These are phyloP conservation scores for Kryptolebias marmoratus DNA, from an alignment of 2,113 vertebrate genomes.

Conservation along the genomic window DNA sequence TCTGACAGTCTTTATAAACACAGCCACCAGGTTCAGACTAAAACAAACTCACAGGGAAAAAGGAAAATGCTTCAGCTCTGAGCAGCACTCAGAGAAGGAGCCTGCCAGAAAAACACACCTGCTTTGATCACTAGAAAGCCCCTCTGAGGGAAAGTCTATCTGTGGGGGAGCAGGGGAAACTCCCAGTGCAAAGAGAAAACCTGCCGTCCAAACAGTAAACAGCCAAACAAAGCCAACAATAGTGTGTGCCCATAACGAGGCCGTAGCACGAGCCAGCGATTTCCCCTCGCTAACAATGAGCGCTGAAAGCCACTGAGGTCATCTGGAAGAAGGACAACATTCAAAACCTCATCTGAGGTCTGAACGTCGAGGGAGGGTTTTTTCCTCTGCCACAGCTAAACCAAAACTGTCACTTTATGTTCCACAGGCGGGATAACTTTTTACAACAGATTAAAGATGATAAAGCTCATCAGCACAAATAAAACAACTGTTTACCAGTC, in stretches of 20 bases:
- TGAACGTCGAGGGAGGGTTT: conserved; percentile 1
- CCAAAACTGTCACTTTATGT: no score
- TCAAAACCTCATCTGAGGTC: background rate
- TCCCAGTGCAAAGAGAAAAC: conserved; percentile 37
- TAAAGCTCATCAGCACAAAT: no score
- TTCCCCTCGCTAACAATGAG: conserved; percentile 61
- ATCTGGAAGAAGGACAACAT: conserved; percentile 11
- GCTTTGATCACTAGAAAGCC: conserved; percentile 32
- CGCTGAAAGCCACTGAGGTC: conserved; percentile 33
- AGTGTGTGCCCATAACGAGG: conserved; percentile 21
- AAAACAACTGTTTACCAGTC: no score
- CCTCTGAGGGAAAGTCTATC: conserved; percentile 12
- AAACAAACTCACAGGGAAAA: conserved; percentile 12
- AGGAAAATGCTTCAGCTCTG: conserved; percentile 2
- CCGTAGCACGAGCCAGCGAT: conserved; percentile 55
- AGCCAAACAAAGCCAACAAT: conserved; percentile 58
- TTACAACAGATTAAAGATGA: background rate
- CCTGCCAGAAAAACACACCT: conserved; percentile 32
- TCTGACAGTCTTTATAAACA: background rate
- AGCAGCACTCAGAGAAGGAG: background rate
- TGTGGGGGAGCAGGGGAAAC: conserved; percentile 38
- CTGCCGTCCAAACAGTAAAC: conserved; percentile 38
- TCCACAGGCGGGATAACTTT: background rate
- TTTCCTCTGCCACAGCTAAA: background rate
- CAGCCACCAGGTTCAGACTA: conserved; percentile 19